These are phyloP conservation scores for Sarcophaga bullata DNA, from an alignment of 1,140 invertebrate genomes.

Conservation along the genomic window DNA sequence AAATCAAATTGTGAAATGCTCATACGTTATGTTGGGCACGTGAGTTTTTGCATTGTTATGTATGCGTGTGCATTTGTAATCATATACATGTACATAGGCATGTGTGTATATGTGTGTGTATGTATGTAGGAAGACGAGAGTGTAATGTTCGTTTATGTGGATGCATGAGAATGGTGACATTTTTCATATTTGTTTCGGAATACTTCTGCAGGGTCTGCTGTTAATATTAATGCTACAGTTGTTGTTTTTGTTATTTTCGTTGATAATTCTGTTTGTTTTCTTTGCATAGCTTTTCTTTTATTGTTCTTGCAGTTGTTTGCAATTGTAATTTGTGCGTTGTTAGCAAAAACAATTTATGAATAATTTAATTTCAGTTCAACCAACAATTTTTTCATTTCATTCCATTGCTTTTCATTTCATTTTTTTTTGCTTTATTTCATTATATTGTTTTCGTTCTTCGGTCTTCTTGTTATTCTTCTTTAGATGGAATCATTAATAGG, in stretches of 20 bases:
- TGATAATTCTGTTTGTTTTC: neutral
- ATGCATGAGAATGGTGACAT: neutral
- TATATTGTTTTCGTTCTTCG: no score
- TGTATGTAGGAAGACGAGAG: neutral
- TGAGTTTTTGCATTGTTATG: neutral
- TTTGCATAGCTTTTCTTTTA: neutral
- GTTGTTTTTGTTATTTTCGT: neutral
- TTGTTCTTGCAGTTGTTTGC: neutral
- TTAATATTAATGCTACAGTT: neutral
- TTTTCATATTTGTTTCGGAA: neutral
- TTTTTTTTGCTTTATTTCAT: neutral
- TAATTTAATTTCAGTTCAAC: neutral
- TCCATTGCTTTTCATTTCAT: neutral
- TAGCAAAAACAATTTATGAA: neutral
- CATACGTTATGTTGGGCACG: conserved; percentile 8
- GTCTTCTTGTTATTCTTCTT: neutral
- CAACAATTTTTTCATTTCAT: neutral
- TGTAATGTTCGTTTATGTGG: neutral
- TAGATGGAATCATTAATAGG: neutral
- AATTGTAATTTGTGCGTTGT: neutral
- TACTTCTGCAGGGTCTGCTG: no score
- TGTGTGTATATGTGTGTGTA: neutral
- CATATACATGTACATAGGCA: neutral
- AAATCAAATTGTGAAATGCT: conserved; percentile 9
- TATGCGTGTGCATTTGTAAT: neutral